These are phyloP conservation scores for Lutraria lutraria DNA, from an alignment of 2,888 invertebrate genomes.

Conservation along the genomic window DNA sequence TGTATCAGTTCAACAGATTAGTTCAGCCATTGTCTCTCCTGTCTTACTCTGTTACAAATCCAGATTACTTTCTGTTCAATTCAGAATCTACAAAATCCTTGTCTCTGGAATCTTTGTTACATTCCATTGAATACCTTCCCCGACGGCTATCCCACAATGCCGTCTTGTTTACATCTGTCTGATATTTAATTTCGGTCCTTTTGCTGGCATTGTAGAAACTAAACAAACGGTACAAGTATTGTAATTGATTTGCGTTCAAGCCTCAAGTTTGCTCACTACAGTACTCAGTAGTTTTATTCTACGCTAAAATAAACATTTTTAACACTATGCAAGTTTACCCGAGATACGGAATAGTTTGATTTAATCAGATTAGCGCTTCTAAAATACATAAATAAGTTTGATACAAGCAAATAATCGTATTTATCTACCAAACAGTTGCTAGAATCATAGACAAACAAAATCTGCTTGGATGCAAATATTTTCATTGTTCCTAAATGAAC, in stretches of 20 bases:
- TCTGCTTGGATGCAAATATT: constrained; percentile 50
- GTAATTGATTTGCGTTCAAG: constrained; percentile 62
- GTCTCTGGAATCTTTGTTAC: constrained; percentile 20
- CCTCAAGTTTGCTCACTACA: constrained; percentile 52
- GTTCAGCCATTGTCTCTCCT: not conserved
- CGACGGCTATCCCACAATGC: constrained; percentile 1
- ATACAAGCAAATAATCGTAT: constrained; percentile 61
- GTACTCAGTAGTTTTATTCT: constrained; percentile 60
- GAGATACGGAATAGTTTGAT: constrained; percentile 57
- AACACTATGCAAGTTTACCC: constrained; percentile 69
- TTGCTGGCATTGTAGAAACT: constrained; percentile 41
- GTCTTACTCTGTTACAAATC: not conserved
- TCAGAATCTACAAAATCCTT: constrained; percentile 26
- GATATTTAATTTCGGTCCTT: constrained; percentile 38
- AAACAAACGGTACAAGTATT: constrained; percentile 53
- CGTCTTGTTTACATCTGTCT: constrained; percentile 33
- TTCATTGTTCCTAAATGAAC: constrained; percentile 49
- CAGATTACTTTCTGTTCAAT: constrained; percentile 42
- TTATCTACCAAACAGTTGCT: constrained; percentile 63
- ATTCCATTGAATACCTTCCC: constrained; percentile 17
- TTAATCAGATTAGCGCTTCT: constrained; percentile 53
- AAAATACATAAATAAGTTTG: constrained; percentile 67
- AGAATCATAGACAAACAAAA: constrained; percentile 43
- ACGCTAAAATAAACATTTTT: constrained; percentile 62
- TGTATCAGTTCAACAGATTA: not conserved